Evolutionary conservation across 2,888 invertebrate genomes (phyloP).

Genomic region (Drosophila tanythrix): DNA sequence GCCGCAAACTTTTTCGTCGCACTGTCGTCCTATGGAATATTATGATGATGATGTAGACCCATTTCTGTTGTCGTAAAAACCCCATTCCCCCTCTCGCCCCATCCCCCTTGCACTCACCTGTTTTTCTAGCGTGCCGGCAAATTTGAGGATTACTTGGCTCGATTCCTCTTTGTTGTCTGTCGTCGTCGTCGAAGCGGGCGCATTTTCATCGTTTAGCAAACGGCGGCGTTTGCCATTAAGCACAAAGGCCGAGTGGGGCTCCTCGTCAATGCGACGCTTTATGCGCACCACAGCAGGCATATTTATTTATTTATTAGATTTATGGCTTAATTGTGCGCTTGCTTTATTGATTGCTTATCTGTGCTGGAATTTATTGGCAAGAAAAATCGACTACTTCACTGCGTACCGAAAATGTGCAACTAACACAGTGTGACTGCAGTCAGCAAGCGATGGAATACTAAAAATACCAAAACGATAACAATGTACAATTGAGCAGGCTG

Average conservation of each 20-base stretch:
- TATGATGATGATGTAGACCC: background rate
- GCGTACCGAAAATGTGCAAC: constrained; percentile 28
- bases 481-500: background rate
- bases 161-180: constrained; percentile 80
- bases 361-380: constrained; percentile 23
- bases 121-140: constrained; percentile 89
- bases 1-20: constrained; percentile 84
- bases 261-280: constrained; percentile 90
- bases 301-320: constrained; percentile 64
- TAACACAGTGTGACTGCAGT: constrained; percentile 8
- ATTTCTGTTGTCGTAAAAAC: background rate
- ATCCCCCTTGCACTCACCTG: constrained; percentile 85
- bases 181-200: constrained; percentile 17
- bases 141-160: constrained; percentile 89
- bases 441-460: constrained; percentile 2
- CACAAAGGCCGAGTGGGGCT: constrained; percentile 89
- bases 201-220: constrained; percentile 84
- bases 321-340: constrained; percentile 7
- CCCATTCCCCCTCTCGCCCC: background rate
- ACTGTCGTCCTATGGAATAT: constrained; percentile 84
- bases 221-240: constrained; percentile 90
- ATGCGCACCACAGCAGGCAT: constrained; percentile 88
- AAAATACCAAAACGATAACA: constrained; percentile 7
- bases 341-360: constrained; percentile 19
- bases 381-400: constrained; percentile 16